Evolutionary conservation across 2,888 invertebrate species (phyloP), one percentile per base, ranked within the genome.

Genomic region (Sialis lutaria): DNA sequence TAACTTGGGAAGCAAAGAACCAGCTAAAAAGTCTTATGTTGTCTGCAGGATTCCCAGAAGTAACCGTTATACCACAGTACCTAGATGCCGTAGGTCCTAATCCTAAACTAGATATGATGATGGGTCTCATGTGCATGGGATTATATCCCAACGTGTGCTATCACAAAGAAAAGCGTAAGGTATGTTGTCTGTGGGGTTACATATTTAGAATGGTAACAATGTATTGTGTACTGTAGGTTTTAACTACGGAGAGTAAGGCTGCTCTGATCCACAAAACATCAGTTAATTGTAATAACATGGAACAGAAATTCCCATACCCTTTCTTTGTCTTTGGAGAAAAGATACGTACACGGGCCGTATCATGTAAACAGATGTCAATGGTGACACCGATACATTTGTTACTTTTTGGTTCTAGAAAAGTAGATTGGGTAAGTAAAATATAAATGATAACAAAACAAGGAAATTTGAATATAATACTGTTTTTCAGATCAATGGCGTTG

Each of bases 311-410:
- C 60, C 85, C 88, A 0, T 93, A 87, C 52, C 97, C 97, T 0
- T 84, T 95, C 63, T 95, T 98, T 62, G 88, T 98, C 48, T 98
- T 97, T 64, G 95, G 96, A 0, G 97, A 98, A 69, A 98, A 98
- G 74, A 90, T 97, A 48, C 79, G 96, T 47, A 95, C 96, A 0
- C 73, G 90, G 47, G 93, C 95, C 1, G 91, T 98, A 44, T 85
- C 89, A 9, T 96, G 96, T 65, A 97, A 97, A 62, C 93, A 95
- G 67, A 79, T 89, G 77, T 73, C 73, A 1, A 95, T 95, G 91
- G 87, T 97, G 6, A 80, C 92, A 1, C 93, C 97, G 0, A 66
- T 97, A 51, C 95, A 97, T 61, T 68, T 98, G 40, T 63, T 98
- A 53, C 68, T 98, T 37, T 96, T 97, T 63, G 96, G 89, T 0